Evolutionary conservation across 2,888 invertebrate genomes (phyloP).

Genomic region (Timandra comae): DNA sequence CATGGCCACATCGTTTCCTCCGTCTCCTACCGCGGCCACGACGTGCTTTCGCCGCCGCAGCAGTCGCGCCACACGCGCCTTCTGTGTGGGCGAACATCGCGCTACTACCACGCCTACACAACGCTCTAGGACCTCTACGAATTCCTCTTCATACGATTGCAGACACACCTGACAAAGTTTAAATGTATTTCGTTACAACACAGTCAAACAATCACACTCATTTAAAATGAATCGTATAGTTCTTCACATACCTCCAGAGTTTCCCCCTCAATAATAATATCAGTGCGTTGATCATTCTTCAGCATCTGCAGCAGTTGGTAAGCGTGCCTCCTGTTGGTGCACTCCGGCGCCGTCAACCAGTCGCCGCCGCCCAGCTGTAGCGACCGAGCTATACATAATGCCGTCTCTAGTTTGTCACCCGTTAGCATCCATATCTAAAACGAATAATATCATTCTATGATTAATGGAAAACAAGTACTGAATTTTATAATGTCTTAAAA

Average conservation of each 20-base stretch:
- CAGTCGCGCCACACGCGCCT: constrained; percentile 81
- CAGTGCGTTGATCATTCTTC: constrained; percentile 28
- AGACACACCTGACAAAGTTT: constrained; percentile 78
- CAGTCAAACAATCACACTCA: too few species aligned
- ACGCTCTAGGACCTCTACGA: constrained; percentile 82
- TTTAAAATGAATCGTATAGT: too few species aligned
- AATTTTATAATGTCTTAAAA: too few species aligned
- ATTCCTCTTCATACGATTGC: constrained; percentile 81
- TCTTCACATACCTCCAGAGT: constrained; percentile 49
- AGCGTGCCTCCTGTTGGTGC: constrained; percentile 41
- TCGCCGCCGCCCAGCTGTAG: constrained; percentile 81
- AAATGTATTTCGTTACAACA: too few species aligned
- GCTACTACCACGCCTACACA: constrained; percentile 92
- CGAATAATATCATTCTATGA: too few species aligned
- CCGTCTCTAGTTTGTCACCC: constrained; percentile 97
- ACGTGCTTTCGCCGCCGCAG: constrained; percentile 71
- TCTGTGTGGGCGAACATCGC: constrained; percentile 93
- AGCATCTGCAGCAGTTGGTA: constrained; percentile 42
- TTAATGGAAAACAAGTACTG: too few species aligned
- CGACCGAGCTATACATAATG: constrained; percentile 98
- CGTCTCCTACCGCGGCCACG: constrained; percentile 97
- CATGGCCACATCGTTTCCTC: constrained; percentile 97
- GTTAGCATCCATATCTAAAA: constrained; percentile 94
- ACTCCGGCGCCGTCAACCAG: constrained; percentile 41
- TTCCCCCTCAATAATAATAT: constrained; percentile 67